Conservation (phyloP, 2,113 vertebrate genomes). For the Centropus bengalensis region DNA sequence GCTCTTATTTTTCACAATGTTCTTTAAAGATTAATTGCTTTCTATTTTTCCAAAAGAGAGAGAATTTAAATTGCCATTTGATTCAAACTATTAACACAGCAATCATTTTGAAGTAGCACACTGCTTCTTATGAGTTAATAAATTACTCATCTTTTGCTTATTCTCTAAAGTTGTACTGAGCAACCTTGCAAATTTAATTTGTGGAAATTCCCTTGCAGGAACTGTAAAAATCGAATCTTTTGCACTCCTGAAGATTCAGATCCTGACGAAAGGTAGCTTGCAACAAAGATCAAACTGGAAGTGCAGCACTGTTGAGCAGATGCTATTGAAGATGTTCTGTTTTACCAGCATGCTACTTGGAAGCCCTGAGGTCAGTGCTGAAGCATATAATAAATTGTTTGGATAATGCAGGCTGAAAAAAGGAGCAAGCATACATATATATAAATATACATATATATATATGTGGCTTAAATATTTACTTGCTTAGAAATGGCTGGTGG, state of each 20-base stretch:
- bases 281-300: not conserved
- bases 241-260: not conserved
- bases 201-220: not conserved
- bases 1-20: constrained; percentile 23
- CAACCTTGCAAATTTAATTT: not conserved
- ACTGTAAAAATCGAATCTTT: not conserved
- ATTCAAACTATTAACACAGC: constrained; percentile 33
- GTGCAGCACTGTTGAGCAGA: not conserved
- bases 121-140: not conserved
- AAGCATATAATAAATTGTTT: constrained; percentile 7
- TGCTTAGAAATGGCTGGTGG: not conserved
- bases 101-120: not conserved
- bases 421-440: not conserved
- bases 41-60: constrained; percentile 18
- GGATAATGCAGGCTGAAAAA: constrained; percentile 23
- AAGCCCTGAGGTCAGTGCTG: not conserved
- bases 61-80: constrained; percentile 12
- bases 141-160: not conserved
- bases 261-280: not conserved
- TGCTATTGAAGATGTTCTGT: not conserved
- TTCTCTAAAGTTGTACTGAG: not conserved
- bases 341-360: constrained; percentile 10
- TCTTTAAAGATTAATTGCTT: constrained; percentile 39
- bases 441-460: no score
- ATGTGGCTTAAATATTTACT: constrained; percentile 1